A percentile compares a stretch with the other conserved stretches of the same genome.
These are phyloP conservation scores for Onchidella celtica DNA, from an alignment of 2,888 invertebrate genomes.

Conservation along the genomic window DNA sequence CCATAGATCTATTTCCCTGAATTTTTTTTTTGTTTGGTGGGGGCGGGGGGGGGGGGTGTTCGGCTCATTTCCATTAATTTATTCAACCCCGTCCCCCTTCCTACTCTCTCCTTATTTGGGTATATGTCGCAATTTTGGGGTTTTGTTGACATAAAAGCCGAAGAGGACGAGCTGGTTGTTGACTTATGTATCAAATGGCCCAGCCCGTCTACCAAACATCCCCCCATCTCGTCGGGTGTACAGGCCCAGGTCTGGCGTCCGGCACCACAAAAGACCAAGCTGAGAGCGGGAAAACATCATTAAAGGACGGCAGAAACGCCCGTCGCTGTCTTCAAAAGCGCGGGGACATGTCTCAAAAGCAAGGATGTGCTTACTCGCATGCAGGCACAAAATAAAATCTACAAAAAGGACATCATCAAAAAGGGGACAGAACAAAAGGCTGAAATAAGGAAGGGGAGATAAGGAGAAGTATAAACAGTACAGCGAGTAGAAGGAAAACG, in stretches of 20 bases:
- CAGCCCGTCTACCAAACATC: conserved; percentile 41
- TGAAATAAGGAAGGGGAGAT: not conserved
- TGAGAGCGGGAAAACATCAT: conserved; percentile 43
- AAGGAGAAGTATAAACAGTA: conserved; percentile 18
- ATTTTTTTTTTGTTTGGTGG: too few relatives aligned
- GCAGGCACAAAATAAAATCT: conserved; percentile 12
- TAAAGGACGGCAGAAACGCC: conserved; percentile 26
- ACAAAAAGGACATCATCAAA: conserved; percentile 21
- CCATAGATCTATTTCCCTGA: too few relatives aligned
- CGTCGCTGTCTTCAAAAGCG: conserved; percentile 28
- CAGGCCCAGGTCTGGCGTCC: too few relatives aligned
- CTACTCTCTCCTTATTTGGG: not conserved
- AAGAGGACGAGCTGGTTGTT: conserved; percentile 30
- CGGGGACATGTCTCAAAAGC: conserved; percentile 35
- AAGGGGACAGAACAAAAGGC: not conserved
- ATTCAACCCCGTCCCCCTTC: not conserved
- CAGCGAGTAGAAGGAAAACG: not conserved
- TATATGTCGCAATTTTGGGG: conserved; percentile 31
- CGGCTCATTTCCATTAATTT: too few relatives aligned
- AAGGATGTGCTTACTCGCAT: conserved; percentile 33
- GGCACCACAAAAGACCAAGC: conserved; percentile 34
- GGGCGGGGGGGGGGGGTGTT: too few relatives aligned
- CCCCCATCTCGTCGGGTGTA: too few relatives aligned
- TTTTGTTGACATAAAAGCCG: conserved; percentile 23
- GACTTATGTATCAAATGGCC: conserved; percentile 46